phyloP scores from a whole-genome alignment of 2,888 invertebrate species.

The Calliopum simillimum region DNA sequence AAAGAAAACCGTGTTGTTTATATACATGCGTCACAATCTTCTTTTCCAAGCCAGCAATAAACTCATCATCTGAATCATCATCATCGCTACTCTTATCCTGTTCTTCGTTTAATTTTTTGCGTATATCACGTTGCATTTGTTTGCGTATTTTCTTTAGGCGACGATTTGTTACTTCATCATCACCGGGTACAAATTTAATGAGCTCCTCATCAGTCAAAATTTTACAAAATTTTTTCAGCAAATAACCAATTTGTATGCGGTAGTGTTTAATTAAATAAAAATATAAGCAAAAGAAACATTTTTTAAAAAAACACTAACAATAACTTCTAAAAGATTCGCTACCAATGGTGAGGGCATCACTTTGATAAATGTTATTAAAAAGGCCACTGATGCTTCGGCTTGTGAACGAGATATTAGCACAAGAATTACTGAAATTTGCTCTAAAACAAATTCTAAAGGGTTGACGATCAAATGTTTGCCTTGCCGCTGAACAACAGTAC shows the following conservation, averaged over 20 bases:
- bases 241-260: no score
- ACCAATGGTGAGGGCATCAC: conserved; percentile 75
- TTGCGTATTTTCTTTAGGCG: conserved; percentile 86
- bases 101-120: no score
- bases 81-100: conserved; percentile 68
- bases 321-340: conserved; percentile 74
- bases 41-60: conserved; percentile 70
- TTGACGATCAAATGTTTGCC: conserved; percentile 68
- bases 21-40: conserved; percentile 64
- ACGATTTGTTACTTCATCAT: conserved; percentile 78
- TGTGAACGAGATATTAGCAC: conserved; percentile 63
- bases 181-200: conserved; percentile 77
- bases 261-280: no score
- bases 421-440: conserved; percentile 64
- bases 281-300: no score
- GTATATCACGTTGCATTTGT: conserved; percentile 79
- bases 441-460: conserved; percentile 63
- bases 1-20: conserved; percentile 23
- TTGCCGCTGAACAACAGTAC: conserved; percentile 78
- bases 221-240: no score
- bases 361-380: conserved; percentile 63
- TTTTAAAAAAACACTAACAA: conserved; percentile 71
- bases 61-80: conserved; percentile 68
- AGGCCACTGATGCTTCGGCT: conserved; percentile 62
- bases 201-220: no score